phyloP scores from a whole-genome alignment of 1,140 invertebrate genomes.

The Scaptodrosophila lebanonensis region DNA sequence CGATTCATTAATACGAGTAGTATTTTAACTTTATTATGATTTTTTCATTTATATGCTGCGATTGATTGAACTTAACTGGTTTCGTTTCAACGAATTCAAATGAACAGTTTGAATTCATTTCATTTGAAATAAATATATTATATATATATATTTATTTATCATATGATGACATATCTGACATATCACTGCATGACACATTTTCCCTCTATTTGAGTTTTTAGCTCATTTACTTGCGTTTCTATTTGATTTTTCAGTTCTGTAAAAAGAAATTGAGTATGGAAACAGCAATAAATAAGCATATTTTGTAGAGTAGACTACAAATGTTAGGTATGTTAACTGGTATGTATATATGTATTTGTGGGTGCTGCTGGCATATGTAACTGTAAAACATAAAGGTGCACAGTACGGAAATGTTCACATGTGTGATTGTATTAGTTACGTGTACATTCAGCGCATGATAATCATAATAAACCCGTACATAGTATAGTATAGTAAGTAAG shows the following conservation, averaged over 20 bases:
- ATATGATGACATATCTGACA: constrained; percentile 54
- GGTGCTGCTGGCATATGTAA: constrained; percentile 42
- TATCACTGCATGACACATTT: constrained; percentile 93
- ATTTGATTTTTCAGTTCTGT: constrained; percentile 96
- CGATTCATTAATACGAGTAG: constrained; percentile 21
- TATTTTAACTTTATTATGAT: constrained; percentile 3
- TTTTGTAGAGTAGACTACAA: constrained; percentile 77
- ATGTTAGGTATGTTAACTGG: constrained; percentile 64
- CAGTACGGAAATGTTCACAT: too few species aligned
- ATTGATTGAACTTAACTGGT: constrained; percentile 39
- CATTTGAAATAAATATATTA: constrained; percentile 41
- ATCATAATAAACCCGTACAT: too few species aligned
- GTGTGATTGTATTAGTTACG: too few species aligned
- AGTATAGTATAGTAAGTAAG: too few species aligned
- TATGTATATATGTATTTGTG: constrained; percentile 70
- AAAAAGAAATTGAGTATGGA: constrained; percentile 79
- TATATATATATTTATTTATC: constrained; percentile 29
- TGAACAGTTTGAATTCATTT: constrained; percentile 49
- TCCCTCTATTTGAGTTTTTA: constrained; percentile 95
- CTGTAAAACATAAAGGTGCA: too few species aligned
- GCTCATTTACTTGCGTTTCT: constrained; percentile 95
- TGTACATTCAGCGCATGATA: too few species aligned
- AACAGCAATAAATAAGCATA: constrained; percentile 78
- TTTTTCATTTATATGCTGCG: constrained; percentile 22
- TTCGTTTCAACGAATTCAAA: constrained; percentile 60